These are phyloP conservation scores for Nomia melanderi DNA, from an alignment of 1,140 invertebrate genomes.

Conservation along the genomic window DNA sequence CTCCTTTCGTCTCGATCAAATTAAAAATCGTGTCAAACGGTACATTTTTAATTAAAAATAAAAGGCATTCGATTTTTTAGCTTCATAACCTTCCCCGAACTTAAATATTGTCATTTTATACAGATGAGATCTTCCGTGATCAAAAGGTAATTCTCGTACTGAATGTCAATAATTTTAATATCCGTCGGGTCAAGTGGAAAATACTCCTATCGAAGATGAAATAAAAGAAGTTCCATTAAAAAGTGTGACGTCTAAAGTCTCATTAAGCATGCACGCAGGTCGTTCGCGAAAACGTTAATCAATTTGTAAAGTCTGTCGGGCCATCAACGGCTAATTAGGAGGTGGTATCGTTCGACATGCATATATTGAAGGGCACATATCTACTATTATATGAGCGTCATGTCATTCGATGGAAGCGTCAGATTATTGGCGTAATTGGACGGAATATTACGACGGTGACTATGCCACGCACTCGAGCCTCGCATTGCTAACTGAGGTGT, in stretches of 20 bases:
- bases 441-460: slow-evolving; percentile 61
- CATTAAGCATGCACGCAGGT: not conserved
- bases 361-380: slow-evolving; percentile 13
- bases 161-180: too few relatives aligned
- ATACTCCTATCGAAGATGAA: too few relatives aligned
- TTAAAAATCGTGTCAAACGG: too few relatives aligned
- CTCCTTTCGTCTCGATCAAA: too few relatives aligned
- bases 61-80: too few relatives aligned
- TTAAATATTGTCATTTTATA: too few relatives aligned
- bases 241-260: not conserved
- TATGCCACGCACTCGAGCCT: slow-evolving; percentile 41
- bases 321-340: slow-evolving; percentile 35
- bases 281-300: slow-evolving; percentile 13
- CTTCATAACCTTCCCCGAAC: too few relatives aligned
- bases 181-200: too few relatives aligned
- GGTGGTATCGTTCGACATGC: slow-evolving; percentile 33
- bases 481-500: slow-evolving; percentile 68
- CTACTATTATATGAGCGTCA: slow-evolving; percentile 4
- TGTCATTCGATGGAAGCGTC: slow-evolving; percentile 54
- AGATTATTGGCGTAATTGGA: slow-evolving; percentile 66
- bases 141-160: too few relatives aligned
- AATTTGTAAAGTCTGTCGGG: slow-evolving; percentile 11
- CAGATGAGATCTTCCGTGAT: too few relatives aligned
- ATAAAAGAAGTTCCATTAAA: not conserved
- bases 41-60: too few relatives aligned